Percentiles rank a stretch among this genome's conserved stretches.
Evolutionary conservation across 1,140 invertebrate genomes (phyloP).

Genomic region (Conus betulinus): DNA sequence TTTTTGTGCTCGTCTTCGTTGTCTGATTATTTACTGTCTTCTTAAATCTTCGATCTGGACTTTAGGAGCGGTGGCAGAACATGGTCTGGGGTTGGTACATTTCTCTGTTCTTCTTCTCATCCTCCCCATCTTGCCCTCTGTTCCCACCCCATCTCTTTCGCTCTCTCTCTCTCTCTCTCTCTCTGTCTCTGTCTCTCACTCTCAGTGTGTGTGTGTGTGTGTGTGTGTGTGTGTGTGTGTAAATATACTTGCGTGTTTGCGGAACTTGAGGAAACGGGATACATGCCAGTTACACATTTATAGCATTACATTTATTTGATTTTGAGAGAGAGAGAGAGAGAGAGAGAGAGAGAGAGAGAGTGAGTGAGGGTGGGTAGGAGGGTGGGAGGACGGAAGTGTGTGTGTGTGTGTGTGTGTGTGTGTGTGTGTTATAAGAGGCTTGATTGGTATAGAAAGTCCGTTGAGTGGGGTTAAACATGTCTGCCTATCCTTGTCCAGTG

Average conservation of each 20-base stretch:
- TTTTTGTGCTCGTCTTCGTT: not conserved
- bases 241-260: not conserved
- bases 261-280: not conserved
- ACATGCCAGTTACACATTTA: not conserved
- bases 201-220: not conserved
- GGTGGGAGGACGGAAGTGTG: too few species aligned
- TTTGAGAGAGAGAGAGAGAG: too few species aligned
- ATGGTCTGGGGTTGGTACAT: too few species aligned
- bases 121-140: not conserved
- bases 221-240: not conserved
- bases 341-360: too few species aligned
- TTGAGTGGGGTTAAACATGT: too few species aligned
- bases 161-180: slow-evolving; percentile 5
- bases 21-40: not conserved
- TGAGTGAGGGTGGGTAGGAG: too few species aligned
- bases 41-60: too few species aligned
- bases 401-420: too few species aligned
- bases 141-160: not conserved
- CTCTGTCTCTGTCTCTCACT: not conserved
- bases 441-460: too few species aligned
- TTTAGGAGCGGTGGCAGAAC: too few species aligned
- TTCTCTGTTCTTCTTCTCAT: not conserved
- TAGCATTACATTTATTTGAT: not conserved
- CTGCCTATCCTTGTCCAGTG: too few species aligned
- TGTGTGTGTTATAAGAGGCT: too few species aligned